Percentiles rank a stretch among this genome's conserved stretches.
phyloP scores from a whole-genome alignment of 1,140 invertebrate genomes.

The Diplogasteroides magnus region DNA sequence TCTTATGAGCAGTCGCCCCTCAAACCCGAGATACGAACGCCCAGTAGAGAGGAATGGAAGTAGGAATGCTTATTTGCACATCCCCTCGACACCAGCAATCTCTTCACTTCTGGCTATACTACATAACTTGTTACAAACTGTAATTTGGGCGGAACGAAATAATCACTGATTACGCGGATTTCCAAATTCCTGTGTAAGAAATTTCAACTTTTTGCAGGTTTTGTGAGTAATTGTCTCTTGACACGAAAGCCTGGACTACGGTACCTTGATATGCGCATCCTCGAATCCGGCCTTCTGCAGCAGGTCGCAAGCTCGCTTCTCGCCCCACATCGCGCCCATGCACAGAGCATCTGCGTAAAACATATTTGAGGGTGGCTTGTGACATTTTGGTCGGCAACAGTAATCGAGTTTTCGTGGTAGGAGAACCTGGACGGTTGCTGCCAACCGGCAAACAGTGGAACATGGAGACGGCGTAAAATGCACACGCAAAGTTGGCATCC shows the following conservation, averaged over 20 bases:
- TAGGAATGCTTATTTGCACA: too few species aligned
- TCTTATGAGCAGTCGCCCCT: too few species aligned
- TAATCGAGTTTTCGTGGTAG: background rate
- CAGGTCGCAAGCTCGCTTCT: background rate
- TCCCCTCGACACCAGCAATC: too few species aligned
- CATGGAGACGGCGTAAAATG: constrained; percentile 36
- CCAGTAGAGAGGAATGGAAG: too few species aligned
- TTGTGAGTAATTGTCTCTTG: background rate
- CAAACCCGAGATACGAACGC: too few species aligned
- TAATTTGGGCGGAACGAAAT: too few species aligned
- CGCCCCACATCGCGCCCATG: background rate
- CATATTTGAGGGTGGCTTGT: background rate
- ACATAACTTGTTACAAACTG: too few species aligned
- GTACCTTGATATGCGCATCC: background rate
- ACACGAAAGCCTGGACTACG: background rate
- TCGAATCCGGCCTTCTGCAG: background rate
- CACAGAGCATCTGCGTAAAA: background rate
- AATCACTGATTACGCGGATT: too few species aligned
- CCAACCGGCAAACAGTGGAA: constrained; percentile 47
- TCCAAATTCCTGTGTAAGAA: too few species aligned
- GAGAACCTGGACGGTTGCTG: constrained; percentile 36
- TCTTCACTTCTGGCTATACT: too few species aligned
- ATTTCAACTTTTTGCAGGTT: background rate
- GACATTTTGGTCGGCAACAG: background rate
- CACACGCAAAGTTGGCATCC: constrained; percentile 19